Conservation (phyloP, 2,888 invertebrate genomes). For the Orthonevra nobilis region DNA sequence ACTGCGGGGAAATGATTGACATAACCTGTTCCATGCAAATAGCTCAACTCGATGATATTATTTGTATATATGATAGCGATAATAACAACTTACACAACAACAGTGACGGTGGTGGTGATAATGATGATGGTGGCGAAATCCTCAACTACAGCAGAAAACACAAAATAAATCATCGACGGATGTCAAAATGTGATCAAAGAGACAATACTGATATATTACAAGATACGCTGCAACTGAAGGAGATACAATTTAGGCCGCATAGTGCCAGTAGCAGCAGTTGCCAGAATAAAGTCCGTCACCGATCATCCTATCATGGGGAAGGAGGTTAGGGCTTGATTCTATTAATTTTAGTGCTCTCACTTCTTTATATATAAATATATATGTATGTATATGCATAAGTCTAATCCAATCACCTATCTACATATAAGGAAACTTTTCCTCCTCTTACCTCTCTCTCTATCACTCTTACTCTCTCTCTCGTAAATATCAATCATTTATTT, state of each 20-base stretch:
- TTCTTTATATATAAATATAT: slow-evolving; percentile 21
- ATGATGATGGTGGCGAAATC: not conserved
- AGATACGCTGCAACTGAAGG: slow-evolving; percentile 29
- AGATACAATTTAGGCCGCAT: slow-evolving; percentile 36
- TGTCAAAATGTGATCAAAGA: too few relatives aligned
- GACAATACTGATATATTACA: slow-evolving; percentile 8
- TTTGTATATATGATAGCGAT: slow-evolving; percentile 50
- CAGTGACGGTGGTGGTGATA: not conserved
- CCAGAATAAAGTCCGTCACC: slow-evolving; percentile 42
- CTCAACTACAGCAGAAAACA: not conserved
- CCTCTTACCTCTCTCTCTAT: slow-evolving; percentile 14
- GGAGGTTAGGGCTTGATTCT: slow-evolving; percentile 60
- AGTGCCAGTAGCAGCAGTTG: slow-evolving; percentile 24
- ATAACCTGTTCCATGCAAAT: slow-evolving; percentile 33
- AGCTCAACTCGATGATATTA: slow-evolving; percentile 39
- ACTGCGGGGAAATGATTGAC: slow-evolving; percentile 38
- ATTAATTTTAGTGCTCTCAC: slow-evolving; percentile 27
- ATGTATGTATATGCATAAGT: too few relatives aligned
- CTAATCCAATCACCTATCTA: slow-evolving; percentile 29
- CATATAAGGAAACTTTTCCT: not conserved
- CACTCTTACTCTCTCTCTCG: slow-evolving; percentile 15
- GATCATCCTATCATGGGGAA: slow-evolving; percentile 65
- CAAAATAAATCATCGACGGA: not conserved
- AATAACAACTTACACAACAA: not conserved
- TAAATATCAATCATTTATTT: not conserved